Conservation (phyloP, 2,113 vertebrate species). For the Todiramphus chloris region DNA sequence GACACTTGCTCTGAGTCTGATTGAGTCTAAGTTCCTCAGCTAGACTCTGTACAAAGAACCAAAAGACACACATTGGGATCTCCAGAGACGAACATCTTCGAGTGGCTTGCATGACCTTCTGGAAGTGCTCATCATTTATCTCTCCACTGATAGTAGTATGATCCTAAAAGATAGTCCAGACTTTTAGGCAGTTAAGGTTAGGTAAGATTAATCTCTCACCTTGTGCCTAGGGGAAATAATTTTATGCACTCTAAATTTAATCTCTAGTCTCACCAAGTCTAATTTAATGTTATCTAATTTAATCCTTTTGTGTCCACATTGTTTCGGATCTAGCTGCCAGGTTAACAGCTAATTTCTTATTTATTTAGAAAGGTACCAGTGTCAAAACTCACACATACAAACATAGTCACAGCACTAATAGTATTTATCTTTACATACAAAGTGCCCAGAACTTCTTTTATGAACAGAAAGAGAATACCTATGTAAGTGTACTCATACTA, state of each 20-base stretch:
- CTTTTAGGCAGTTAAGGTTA: constrained; percentile 24
- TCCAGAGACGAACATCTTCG: neutral
- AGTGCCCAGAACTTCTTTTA: neutral
- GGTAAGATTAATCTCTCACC: constrained; percentile 26
- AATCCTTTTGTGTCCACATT: neutral
- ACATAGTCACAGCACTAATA: neutral
- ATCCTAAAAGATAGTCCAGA: neutral
- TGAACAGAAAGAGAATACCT: neutral
- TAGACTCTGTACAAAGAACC: neutral
- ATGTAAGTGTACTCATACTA: neutral
- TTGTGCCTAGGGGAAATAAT: neutral
- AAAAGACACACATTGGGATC: neutral
- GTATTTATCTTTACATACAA: neutral
- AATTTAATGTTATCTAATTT: neutral
- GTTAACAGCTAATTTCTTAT: neutral
- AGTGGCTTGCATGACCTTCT: neutral
- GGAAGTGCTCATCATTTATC: neutral
- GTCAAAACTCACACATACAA: neutral
- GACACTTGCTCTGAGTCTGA: neutral
- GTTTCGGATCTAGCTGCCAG: neutral
- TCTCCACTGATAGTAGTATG: neutral
- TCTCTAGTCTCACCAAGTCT: neutral
- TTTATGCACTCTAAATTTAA: neutral
- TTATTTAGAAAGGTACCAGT: neutral
- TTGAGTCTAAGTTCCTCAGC: neutral